phyloP scores from a whole-genome alignment of 2,888 invertebrate species.

The Thymelicus lineola region DNA sequence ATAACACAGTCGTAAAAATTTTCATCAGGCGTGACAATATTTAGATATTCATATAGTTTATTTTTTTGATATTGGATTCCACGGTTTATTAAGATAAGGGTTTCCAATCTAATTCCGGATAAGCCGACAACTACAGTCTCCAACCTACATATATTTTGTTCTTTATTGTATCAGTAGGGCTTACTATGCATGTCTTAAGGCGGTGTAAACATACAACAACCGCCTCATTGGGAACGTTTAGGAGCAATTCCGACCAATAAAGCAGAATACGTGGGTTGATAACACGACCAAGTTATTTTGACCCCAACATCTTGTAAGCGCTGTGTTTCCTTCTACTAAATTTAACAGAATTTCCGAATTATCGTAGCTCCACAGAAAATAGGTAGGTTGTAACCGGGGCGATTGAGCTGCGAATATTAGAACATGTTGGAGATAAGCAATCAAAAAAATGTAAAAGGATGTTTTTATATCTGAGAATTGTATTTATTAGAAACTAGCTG shows the following conservation, averaged over 20 bases:
- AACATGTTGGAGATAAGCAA: conserved; percentile 64
- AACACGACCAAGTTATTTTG: conserved; percentile 61
- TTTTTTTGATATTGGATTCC: conserved; percentile 3
- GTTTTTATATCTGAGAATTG: not conserved
- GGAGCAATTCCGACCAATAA: conserved; percentile 82
- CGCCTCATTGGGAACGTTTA: conserved; percentile 83
- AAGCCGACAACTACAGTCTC: conserved; percentile 29
- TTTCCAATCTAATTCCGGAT: conserved; percentile 42
- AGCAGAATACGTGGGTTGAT: conserved; percentile 74
- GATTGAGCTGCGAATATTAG: conserved; percentile 66
- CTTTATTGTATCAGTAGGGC: conserved; percentile 67
- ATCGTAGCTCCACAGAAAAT: conserved; percentile 41
- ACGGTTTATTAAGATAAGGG: conserved; percentile 42
- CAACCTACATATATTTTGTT: conserved; percentile 65
- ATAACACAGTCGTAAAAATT: conserved; percentile 36
- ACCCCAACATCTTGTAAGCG: conserved; percentile 50
- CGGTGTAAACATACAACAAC: conserved; percentile 80
- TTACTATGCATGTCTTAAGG: conserved; percentile 64
- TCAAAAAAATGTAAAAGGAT: not conserved
- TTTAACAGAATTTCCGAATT: conserved; percentile 38
- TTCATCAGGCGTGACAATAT: conserved; percentile 15
- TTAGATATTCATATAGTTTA: conserved; percentile 3
- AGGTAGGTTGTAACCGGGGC: conserved; percentile 56
- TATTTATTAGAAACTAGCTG: too few species aligned
- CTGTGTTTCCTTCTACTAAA: conserved; percentile 30